These are phyloP conservation scores for Agrilus cyanescens DNA, from an alignment of 2,888 invertebrate species.

Conservation along the genomic window DNA sequence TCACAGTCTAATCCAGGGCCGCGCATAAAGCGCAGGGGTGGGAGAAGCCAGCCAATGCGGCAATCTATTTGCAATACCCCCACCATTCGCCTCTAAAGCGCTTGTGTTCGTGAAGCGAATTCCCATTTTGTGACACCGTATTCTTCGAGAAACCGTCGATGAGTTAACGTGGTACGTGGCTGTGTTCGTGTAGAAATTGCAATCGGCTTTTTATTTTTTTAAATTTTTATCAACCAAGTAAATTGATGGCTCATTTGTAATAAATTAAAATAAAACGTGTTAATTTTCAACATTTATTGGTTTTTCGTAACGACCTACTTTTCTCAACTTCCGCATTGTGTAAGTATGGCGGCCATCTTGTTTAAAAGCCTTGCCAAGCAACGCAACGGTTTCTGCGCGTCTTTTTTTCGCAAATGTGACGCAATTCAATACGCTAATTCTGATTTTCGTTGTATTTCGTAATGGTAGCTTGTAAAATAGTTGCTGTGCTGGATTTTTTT, in stretches of 20 bases:
- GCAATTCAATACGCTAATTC: slow-evolving; percentile 1
- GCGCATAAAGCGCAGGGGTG: slow-evolving; percentile 13
- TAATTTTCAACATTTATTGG: slow-evolving; percentile 2
- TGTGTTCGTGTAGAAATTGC: slow-evolving; percentile 7
- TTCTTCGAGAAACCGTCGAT: slow-evolving; percentile 17
- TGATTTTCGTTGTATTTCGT: neutral
- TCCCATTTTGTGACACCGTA: slow-evolving; percentile 16
- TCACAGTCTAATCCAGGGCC: slow-evolving; percentile 19
- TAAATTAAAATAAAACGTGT: neutral
- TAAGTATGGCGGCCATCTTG: slow-evolving; percentile 22
- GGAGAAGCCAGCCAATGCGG: slow-evolving; percentile 17
- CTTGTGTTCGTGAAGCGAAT: slow-evolving; percentile 16
- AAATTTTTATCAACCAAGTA: neutral
- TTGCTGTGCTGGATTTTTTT: too few species aligned
- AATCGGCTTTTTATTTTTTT: neutral
- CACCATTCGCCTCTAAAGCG: slow-evolving; percentile 15
- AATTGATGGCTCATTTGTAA: neutral
- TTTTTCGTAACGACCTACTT: slow-evolving; percentile 19
- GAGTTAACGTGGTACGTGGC: slow-evolving; percentile 10
- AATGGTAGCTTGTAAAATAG: too few species aligned
- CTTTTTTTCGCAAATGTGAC: slow-evolving; percentile 9
- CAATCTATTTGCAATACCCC: slow-evolving; percentile 14
- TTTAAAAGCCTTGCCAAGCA: slow-evolving; percentile 12
- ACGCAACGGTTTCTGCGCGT: slow-evolving; percentile 12
- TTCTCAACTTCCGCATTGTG: slow-evolving; percentile 25